Percentiles rank a stretch among this genome's conserved stretches.
Evolutionary conservation across 2,888 invertebrate species (phyloP).

Genomic region (Amphipyra berbera): DNA sequence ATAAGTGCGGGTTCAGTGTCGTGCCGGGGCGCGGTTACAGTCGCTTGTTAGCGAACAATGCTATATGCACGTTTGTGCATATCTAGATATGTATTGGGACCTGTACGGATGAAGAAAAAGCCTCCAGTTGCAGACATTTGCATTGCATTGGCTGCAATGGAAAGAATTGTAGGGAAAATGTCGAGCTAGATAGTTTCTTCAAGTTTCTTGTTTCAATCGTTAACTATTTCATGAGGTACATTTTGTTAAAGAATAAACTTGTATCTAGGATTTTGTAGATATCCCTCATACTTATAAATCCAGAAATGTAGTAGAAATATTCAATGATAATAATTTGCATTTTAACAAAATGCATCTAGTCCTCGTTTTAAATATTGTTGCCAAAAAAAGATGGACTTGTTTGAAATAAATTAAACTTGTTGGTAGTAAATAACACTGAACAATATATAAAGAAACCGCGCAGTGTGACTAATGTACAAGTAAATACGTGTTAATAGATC

Average conservation of each 20-base stretch:
- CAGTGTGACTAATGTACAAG: constrained; percentile 69
- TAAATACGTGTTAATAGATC: constrained; percentile 76
- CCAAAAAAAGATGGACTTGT: background rate
- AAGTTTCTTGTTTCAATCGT: constrained; percentile 25
- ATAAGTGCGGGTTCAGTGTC: constrained; percentile 72
- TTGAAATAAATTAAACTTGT: constrained; percentile 26
- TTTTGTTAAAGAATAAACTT: background rate
- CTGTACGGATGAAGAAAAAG: constrained; percentile 64
- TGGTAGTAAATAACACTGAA: constrained; percentile 39
- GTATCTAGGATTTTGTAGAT: no score
- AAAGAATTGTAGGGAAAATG: constrained; percentile 56
- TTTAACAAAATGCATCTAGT: background rate
- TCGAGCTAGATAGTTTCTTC: constrained; percentile 28
- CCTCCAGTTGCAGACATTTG: constrained; percentile 62
- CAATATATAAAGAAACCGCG: constrained; percentile 60
- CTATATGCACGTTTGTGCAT: constrained; percentile 69
- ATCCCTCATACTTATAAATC: no score
- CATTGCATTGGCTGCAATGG: constrained; percentile 61
- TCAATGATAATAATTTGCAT: no score
- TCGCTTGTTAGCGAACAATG: constrained; percentile 86
- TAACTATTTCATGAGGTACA: constrained; percentile 10
- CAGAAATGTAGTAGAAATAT: no score
- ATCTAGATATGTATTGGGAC: constrained; percentile 67
- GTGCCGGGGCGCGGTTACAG: constrained; percentile 82
- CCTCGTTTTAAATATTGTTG: background rate